phyloP scores from a whole-genome alignment of 2,888 invertebrate species.

The Drosophila atripex region DNA sequence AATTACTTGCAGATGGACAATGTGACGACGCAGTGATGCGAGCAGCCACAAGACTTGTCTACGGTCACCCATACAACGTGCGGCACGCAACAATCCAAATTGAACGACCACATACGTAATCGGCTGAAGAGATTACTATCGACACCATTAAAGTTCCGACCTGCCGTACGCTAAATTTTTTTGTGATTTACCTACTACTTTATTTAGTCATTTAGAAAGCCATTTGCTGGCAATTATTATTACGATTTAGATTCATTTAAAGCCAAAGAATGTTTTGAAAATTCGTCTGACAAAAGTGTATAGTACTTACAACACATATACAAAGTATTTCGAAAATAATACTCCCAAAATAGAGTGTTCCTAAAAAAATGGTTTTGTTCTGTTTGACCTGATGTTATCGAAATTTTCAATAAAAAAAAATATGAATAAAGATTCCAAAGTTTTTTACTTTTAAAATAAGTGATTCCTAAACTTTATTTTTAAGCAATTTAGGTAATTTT shows the following conservation, averaged over 20 bases:
- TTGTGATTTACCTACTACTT: constrained; percentile 12
- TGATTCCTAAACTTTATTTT: too few species aligned
- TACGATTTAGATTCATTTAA: constrained; percentile 1
- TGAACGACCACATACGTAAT: constrained; percentile 73
- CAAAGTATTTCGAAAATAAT: not conserved
- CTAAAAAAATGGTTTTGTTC: not conserved
- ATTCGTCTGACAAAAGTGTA: not conserved
- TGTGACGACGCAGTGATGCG: constrained; percentile 76
- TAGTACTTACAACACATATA: not conserved
- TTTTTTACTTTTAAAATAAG: too few species aligned
- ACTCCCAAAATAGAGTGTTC: not conserved
- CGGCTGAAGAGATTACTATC: not conserved
- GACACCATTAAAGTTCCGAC: constrained; percentile 5
- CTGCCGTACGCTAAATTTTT: constrained; percentile 13
- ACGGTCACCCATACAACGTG: constrained; percentile 79
- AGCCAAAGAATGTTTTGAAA: constrained; percentile 14
- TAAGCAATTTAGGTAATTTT: too few species aligned
- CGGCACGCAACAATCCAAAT: constrained; percentile 83
- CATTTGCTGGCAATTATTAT: constrained; percentile 8
- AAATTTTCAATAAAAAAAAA: not conserved
- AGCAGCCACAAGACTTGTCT: constrained; percentile 76
- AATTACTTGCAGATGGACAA: constrained; percentile 63
- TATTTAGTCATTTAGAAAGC: constrained; percentile 3
- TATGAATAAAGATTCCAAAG: not conserved
- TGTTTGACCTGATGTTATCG: not conserved